These are phyloP conservation scores for Apostichopus parvimensis DNA, from an alignment of 35 echinoderm and acorn worm genomes.

Conservation along the genomic window DNA sequence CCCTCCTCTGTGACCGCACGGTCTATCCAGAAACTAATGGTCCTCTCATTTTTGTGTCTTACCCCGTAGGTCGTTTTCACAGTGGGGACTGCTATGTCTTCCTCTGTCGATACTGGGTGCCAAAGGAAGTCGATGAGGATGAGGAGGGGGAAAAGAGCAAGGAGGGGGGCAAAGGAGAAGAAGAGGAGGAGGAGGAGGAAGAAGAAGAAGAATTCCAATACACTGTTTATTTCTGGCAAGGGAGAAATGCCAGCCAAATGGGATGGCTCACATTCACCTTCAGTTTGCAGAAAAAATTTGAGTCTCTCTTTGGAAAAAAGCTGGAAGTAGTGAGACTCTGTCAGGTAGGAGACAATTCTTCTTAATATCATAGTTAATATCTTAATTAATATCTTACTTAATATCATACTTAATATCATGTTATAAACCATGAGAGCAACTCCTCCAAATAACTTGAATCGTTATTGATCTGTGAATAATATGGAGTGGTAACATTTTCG, in stretches of 20 bases:
- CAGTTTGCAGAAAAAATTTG: slow-evolving; percentile 99
- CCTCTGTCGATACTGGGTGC: slow-evolving; percentile 97
- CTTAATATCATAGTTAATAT: too few relatives aligned
- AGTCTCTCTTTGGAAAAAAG: slow-evolving; percentile 95
- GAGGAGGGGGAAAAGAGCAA: slow-evolving; percentile 47
- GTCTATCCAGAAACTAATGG: too few relatives aligned
- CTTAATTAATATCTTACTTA: too few relatives aligned
- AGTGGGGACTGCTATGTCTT: slow-evolving; percentile 98
- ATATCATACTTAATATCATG: too few relatives aligned
- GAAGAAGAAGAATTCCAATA: slow-evolving; percentile 84
- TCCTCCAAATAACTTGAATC: too few relatives aligned
- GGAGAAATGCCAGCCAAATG: slow-evolving; percentile 87
- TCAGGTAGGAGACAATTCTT: slow-evolving; percentile 62
- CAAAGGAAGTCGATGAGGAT: slow-evolving; percentile 66
- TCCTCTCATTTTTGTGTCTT: too few relatives aligned
- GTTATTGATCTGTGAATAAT: too few relatives aligned
- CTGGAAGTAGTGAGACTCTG: slow-evolving; percentile 90
- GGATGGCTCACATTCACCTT: slow-evolving; percentile 98
- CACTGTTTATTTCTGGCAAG: slow-evolving; percentile 98
- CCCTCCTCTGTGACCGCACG: too few relatives aligned
- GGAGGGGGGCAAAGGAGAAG: slow-evolving; percentile 16
- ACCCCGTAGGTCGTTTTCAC: not conserved
- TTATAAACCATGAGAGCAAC: too few relatives aligned
- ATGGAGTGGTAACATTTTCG: too few relatives aligned
- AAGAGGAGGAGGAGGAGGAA: slow-evolving; percentile 72